A percentile compares a stretch with the other conserved stretches of the same genome.
Evolutionary conservation across 1,140 invertebrate genomes (phyloP).

Genomic region (Drosophila athabasca): DNA sequence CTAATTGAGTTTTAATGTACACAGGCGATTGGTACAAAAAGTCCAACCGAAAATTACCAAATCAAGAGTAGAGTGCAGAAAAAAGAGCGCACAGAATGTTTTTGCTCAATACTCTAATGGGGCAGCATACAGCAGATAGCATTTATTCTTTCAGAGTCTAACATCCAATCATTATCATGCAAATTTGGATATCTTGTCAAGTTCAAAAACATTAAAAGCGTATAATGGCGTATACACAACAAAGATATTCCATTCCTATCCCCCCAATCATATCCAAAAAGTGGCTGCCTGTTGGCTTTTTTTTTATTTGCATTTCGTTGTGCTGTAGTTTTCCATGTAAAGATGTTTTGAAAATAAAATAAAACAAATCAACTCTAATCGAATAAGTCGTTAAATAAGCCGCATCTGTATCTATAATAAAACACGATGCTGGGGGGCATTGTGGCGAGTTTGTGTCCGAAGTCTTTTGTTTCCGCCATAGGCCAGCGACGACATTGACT

Average conservation of each 20-base stretch:
- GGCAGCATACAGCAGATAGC: too few species aligned
- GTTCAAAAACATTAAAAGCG: constrained; percentile 75
- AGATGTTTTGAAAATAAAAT: constrained; percentile 33
- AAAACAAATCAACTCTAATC: constrained; percentile 54
- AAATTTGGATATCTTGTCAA: constrained; percentile 73
- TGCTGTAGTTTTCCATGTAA: constrained; percentile 40
- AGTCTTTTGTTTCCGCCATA: constrained; percentile 73
- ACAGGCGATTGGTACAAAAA: constrained; percentile 39
- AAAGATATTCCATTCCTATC: not conserved
- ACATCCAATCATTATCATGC: constrained; percentile 65
- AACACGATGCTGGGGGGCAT: constrained; percentile 25
- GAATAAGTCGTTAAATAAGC: constrained; percentile 66
- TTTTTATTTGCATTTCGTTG: constrained; percentile 29
- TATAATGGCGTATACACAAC: constrained; percentile 42
- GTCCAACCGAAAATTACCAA: constrained; percentile 35
- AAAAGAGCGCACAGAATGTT: constrained; percentile 42
- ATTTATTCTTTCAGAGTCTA: constrained; percentile 58
- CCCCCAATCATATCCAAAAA: constrained; percentile 3
- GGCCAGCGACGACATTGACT: constrained; percentile 46
- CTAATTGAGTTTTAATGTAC: constrained; percentile 79
- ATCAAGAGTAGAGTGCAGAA: constrained; percentile 29
- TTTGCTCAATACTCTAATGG: constrained; percentile 35
- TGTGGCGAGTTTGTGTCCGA: constrained; percentile 63
- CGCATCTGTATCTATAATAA: constrained; percentile 14
- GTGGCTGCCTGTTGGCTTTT: constrained; percentile 13